Evolutionary conservation across 2,113 vertebrate species (phyloP).

Genomic region (Myotis brandtii): DNA sequence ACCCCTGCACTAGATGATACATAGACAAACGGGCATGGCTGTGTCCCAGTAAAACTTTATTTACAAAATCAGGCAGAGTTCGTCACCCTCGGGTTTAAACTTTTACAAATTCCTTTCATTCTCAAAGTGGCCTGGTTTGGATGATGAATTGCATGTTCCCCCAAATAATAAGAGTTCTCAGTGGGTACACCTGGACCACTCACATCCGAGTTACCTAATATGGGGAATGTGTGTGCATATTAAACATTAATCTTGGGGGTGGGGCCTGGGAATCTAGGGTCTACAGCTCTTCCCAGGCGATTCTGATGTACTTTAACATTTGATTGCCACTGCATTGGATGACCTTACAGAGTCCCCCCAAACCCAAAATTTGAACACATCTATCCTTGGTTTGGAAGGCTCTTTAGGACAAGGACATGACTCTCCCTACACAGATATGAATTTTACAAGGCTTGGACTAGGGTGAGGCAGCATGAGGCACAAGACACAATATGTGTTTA

Average conservation of each 20-base stretch:
- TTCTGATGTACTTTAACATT: neutral
- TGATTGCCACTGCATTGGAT: neutral
- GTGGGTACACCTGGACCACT: neutral
- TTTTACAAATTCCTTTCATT: neutral
- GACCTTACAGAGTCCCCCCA: neutral
- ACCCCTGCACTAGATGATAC: neutral
- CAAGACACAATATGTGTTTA: neutral
- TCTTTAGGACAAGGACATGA: neutral
- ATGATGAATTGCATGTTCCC: neutral
- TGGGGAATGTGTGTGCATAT: fast-evolving
- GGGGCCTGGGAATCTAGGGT: neutral
- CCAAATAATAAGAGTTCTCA: neutral
- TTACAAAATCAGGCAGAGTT: neutral
- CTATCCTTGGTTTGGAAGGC: neutral
- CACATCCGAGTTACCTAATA: neutral
- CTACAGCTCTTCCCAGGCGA: neutral
- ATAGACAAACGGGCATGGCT: neutral
- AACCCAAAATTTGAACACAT: slow-evolving; percentile 1
- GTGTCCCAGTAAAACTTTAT: neutral
- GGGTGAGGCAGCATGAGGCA: no score
- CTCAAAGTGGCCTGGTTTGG: neutral
- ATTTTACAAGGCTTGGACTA: neutral
- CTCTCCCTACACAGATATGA: neutral
- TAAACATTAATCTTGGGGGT: neutral
- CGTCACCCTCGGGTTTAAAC: neutral